phyloP scores from a whole-genome alignment of 2,888 invertebrate genomes.

The Drosophila fulvimacula region DNA sequence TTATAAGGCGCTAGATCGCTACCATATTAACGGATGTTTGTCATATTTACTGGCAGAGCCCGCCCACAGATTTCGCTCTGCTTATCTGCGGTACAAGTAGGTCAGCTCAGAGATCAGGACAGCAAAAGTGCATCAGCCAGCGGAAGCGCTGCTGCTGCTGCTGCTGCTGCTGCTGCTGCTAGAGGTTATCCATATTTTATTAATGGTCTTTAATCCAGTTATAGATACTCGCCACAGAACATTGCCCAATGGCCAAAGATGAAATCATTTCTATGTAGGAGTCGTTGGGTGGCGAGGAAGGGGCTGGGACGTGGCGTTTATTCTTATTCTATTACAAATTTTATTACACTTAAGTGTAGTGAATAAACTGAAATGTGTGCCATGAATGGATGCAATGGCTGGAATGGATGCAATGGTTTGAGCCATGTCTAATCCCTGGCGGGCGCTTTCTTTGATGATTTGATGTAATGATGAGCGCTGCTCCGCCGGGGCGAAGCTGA shows the following conservation, averaged over 20 bases:
- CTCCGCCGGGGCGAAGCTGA: constrained; percentile 50
- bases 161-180: constrained; percentile 1
- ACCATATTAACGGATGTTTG: constrained; percentile 50
- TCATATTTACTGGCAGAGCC: constrained; percentile 50
- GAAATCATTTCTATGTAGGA: constrained; percentile 64
- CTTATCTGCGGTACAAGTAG: constrained; percentile 32
- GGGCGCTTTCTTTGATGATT: constrained; percentile 24
- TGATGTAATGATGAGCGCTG: constrained; percentile 45
- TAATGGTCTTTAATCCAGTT: constrained; percentile 52
- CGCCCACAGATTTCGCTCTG: constrained; percentile 43
- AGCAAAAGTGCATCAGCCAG: constrained; percentile 55
- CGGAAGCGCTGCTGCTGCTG: constrained; percentile 49
- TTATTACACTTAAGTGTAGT: constrained; percentile 37
- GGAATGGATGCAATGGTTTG: constrained; percentile 26
- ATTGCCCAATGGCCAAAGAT: constrained; percentile 54
- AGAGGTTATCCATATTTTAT: constrained; percentile 40
- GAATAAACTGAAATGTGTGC: constrained; percentile 56
- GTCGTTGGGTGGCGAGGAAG: neutral
- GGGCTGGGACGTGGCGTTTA: constrained; percentile 17
- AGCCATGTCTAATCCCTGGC: constrained; percentile 69
- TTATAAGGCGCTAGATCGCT: constrained; percentile 41
- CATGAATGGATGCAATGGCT: constrained; percentile 52
- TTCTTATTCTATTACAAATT: constrained; percentile 54
- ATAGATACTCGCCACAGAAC: constrained; percentile 16
- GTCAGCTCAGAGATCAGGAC: constrained; percentile 37